Conservation (phyloP, 2,888 invertebrate species). For the Syrista parreyssii region DNA sequence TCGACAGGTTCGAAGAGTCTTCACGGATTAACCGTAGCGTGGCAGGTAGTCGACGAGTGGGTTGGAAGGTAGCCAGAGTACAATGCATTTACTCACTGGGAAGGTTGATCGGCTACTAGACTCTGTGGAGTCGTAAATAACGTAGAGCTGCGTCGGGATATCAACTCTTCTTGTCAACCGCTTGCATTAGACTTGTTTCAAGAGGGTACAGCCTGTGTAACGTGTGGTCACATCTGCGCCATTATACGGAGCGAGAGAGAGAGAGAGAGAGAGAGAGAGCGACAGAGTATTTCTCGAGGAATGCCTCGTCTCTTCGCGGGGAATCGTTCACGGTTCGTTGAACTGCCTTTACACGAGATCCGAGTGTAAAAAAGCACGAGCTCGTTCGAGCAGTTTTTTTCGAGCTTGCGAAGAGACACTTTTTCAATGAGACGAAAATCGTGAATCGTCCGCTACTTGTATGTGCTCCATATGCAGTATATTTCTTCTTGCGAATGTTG, state of each 20-base stretch:
- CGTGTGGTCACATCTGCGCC: background rate
- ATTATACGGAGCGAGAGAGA: background rate
- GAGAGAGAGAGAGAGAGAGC: background rate
- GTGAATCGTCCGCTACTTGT: slow-evolving; percentile 23
- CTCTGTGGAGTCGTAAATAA: background rate
- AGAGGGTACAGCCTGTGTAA: background rate
- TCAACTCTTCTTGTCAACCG: background rate
- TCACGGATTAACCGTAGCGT: background rate
- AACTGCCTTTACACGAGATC: slow-evolving; percentile 31
- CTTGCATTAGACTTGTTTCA: background rate
- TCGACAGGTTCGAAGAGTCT: background rate
- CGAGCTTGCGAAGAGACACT: slow-evolving; percentile 15
- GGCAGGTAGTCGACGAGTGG: background rate
- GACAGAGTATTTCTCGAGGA: slow-evolving; percentile 7
- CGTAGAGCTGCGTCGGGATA: background rate
- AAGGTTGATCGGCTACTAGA: background rate
- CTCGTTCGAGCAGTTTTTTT: slow-evolving; percentile 33
- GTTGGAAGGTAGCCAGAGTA: background rate
- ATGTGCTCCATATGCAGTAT: slow-evolving; percentile 13
- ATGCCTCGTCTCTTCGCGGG: slow-evolving; percentile 38
- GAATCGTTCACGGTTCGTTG: slow-evolving; percentile 36
- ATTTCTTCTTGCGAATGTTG: background rate
- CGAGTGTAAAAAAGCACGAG: slow-evolving; percentile 29
- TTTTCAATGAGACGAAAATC: background rate
- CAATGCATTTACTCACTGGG: background rate